A percentile compares a stretch with the other conserved stretches of the same genome.
phyloP scores from a whole-genome alignment of 37 sponge, comb jelly and placozoan species.

The Spongilla lacustris region DNA sequence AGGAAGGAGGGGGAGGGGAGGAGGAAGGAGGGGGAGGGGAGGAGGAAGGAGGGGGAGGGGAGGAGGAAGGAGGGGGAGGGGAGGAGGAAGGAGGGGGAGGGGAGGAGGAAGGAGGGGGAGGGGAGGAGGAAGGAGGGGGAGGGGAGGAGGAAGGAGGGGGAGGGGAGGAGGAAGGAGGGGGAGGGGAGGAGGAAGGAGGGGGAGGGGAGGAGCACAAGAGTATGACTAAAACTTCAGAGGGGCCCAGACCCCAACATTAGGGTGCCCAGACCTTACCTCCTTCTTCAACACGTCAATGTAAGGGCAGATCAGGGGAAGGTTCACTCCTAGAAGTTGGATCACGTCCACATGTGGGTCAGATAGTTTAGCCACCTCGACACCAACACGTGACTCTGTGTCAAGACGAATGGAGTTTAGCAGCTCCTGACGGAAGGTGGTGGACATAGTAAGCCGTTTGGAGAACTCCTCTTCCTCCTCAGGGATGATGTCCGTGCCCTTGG shows the following conservation, averaged over 20 bases:
- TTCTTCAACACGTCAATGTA: constrained; percentile 78
- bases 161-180: too few species aligned
- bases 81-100: too few species aligned
- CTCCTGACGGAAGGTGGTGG: constrained; percentile 64
- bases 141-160: too few species aligned
- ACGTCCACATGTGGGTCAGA: constrained; percentile 56
- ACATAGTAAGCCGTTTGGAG: constrained; percentile 47
- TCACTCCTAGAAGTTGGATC: constrained; percentile 59
- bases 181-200: too few species aligned
- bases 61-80: too few species aligned
- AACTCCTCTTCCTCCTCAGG: background rate
- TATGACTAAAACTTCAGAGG: too few species aligned
- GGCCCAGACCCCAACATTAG: background rate
- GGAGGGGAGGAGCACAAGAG: too few species aligned
- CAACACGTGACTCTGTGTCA: constrained; percentile 55
- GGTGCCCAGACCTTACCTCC: constrained; percentile 66
- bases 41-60: too few species aligned
- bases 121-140: too few species aligned
- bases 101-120: too few species aligned
- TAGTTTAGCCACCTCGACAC: constrained; percentile 70
- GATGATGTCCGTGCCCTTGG: constrained; percentile 7
- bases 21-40: too few species aligned
- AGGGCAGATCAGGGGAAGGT: constrained; percentile 79
- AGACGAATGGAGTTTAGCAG: constrained; percentile 49
- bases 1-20: too few species aligned